These are phyloP conservation scores for Phrynocephalus forsythii DNA, from an alignment of 2,797 vertebrate genomes.

Conservation along the genomic window DNA sequence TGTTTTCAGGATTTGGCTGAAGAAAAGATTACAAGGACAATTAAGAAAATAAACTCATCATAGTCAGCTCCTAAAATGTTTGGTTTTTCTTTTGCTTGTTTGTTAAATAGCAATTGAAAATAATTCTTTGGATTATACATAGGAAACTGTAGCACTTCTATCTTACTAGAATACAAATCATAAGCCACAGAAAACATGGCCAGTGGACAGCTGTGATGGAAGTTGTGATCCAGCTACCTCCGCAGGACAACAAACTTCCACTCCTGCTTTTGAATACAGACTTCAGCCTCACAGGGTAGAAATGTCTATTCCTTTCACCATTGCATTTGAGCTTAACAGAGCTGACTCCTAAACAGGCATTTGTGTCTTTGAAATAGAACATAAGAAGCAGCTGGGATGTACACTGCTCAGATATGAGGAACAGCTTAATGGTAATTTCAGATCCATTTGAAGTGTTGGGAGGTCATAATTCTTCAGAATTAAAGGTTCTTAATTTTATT, in stretches of 20 bases:
- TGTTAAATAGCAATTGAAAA: no score
- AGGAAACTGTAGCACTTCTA: no score
- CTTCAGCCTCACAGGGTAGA: neutral
- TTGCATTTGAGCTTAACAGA: neutral
- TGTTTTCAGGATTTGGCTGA: neutral
- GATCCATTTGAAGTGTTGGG: neutral
- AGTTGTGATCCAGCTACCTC: neutral
- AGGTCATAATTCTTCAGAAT: neutral
- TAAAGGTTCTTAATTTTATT: neutral
- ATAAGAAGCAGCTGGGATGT: neutral
- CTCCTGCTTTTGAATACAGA: neutral
- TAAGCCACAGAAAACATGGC: neutral
- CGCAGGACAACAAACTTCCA: neutral
- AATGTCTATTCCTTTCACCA: neutral
- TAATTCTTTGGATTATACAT: no score
- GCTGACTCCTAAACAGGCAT: neutral
- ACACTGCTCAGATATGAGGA: neutral
- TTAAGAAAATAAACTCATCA: no score
- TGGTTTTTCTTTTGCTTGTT: no score
- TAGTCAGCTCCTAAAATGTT: no score
- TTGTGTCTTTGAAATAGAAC: neutral
- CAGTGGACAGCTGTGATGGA: neutral
- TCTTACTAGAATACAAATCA: no score
- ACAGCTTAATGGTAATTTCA: neutral
- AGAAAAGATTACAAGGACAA: neutral